A percentile compares a stretch with the other conserved stretches of the same genome.
These are phyloP conservation scores for Anoplopoma fimbria DNA, from an alignment of 2,113 vertebrate genomes.

Conservation along the genomic window DNA sequence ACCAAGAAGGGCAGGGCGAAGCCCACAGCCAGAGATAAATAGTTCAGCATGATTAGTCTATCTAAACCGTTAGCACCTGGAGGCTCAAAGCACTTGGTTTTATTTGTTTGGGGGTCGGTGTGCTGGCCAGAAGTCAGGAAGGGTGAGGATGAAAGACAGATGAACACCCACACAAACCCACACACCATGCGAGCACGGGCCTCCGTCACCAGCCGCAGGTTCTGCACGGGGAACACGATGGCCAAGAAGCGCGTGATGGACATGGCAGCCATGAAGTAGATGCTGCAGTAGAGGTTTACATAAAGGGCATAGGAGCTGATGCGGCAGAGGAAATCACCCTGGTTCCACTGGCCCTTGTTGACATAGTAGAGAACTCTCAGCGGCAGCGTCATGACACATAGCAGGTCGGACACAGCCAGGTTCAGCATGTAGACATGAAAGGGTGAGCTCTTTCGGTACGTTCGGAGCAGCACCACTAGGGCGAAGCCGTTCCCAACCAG, in stretches of 20 bases:
- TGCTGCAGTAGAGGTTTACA: conserved; percentile 97
- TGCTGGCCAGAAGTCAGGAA: conserved; percentile 85
- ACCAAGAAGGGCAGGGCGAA: conserved; percentile 90
- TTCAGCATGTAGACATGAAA: conserved; percentile 97
- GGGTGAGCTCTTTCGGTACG: conserved; percentile 85
- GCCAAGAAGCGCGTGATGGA: conserved; percentile 95
- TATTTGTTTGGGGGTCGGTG: conserved; percentile 77
- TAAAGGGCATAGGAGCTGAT: conserved; percentile 92
- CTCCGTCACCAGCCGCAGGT: conserved; percentile 86
- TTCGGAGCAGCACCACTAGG: conserved; percentile 88
- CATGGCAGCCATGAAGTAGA: conserved; percentile 97
- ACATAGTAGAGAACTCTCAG: conserved; percentile 92
- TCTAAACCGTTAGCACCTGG: conserved; percentile 54
- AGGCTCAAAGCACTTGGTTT: conserved; percentile 95
- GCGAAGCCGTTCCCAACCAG: conserved; percentile 91
- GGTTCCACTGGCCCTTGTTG: conserved; percentile 89
- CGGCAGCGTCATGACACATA: conserved; percentile 93
- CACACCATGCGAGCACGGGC: conserved; percentile 87
- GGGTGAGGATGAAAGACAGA: conserved; percentile 87
- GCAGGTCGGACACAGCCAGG: conserved; percentile 91
- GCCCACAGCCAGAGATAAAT: conserved; percentile 88
- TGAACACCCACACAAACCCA: conserved; percentile 89
- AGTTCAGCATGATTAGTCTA: conserved; percentile 84
- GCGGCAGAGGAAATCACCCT: conserved; percentile 91
- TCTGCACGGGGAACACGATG: conserved; percentile 93